A percentile compares a stretch with the other conserved stretches of the same genome.
Conservation (phyloP, 1,140 invertebrate species). For the Bombus consobrinus region DNA sequence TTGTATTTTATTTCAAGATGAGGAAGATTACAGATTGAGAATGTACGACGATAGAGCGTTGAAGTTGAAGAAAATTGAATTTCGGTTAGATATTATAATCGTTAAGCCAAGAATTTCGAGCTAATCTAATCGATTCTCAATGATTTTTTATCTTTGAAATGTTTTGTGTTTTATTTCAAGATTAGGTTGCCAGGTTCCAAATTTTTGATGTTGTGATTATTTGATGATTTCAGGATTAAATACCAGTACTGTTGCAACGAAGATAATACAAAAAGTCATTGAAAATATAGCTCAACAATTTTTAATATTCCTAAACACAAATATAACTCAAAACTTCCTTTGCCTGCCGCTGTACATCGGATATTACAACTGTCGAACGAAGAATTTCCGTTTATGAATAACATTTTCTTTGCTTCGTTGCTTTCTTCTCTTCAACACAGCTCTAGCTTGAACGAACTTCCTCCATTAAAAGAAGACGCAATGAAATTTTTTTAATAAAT, state of each 20-base stretch:
- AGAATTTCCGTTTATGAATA: background rate
- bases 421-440: background rate
- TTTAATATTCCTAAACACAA: background rate
- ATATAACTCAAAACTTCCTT: background rate
- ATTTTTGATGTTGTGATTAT: no score
- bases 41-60: background rate
- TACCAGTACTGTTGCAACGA: no score
- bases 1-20: background rate
- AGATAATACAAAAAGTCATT: background rate
- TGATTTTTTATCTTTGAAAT: background rate
- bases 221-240: no score
- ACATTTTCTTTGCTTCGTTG: background rate
- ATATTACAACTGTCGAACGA: background rate
- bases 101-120: background rate
- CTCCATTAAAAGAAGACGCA: background rate
- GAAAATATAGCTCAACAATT: background rate
- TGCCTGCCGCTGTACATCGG: background rate
- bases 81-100: background rate
- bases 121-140: background rate
- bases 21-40: background rate
- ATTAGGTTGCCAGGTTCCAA: no score
- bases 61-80: background rate
- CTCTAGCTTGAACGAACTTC: background rate
- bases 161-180: no score
- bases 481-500: slow-evolving; percentile 38